Evolutionary conservation across 1,140 invertebrate genomes (phyloP).

Genomic region (Drosophila triauraria): DNA sequence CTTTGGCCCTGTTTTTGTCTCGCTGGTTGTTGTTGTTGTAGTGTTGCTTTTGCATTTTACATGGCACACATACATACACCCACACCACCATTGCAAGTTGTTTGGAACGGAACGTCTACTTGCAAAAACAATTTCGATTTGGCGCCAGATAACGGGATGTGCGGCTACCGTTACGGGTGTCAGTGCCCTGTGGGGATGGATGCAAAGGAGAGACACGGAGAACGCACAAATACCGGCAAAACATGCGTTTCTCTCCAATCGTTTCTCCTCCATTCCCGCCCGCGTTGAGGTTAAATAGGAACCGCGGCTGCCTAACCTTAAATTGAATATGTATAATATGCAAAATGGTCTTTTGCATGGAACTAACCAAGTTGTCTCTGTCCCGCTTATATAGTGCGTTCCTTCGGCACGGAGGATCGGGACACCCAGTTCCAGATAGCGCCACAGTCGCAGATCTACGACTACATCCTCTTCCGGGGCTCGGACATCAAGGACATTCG

Average conservation of each 20-base stretch:
- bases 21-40: conserved; percentile 39
- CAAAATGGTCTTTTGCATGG: conserved; percentile 6
- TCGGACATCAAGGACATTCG: conserved; percentile 99
- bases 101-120: conserved; percentile 36
- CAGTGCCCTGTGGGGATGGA: conserved; percentile 38
- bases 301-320: conserved; percentile 42
- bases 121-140: conserved; percentile 52
- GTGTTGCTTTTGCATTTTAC: conserved; percentile 55
- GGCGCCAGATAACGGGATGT: conserved; percentile 60
- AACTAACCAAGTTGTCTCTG: conserved; percentile 2
- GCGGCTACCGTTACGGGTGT: conserved; percentile 46
- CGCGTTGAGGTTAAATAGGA: conserved; percentile 67
- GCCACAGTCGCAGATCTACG: conserved; percentile 98
- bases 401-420: conserved; percentile 99
- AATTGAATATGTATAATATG: conserved; percentile 8
- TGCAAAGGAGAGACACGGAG: conserved; percentile 20
- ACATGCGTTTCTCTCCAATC: conserved; percentile 34
- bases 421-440: conserved; percentile 97
- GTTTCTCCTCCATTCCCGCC: conserved; percentile 4
- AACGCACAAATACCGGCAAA: conserved; percentile 40
- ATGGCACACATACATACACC: conserved; percentile 30
- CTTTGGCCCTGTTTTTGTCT: conserved; percentile 56
- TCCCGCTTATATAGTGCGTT: conserved; percentile 90
- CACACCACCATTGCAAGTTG: conserved; percentile 28
- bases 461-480: conserved; percentile 99